Evolutionary conservation across 2,888 invertebrate genomes (phyloP).

Genomic region (Pollenia griseotomentosa): DNA sequence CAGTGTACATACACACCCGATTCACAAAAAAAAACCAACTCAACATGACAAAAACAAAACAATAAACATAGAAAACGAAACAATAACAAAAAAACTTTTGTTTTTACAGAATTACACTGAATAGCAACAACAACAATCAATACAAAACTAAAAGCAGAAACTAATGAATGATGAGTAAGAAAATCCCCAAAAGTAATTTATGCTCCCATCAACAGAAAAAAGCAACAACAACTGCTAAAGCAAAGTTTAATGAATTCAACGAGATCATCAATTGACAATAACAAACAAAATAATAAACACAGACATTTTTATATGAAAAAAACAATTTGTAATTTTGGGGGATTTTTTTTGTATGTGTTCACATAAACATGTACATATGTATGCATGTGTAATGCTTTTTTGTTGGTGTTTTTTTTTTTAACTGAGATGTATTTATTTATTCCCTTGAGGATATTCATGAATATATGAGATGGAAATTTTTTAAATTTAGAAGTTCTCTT

Average conservation of each 20-base stretch:
- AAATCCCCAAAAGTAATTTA: conserved; percentile 53
- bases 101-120: neutral
- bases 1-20: too few relatives aligned
- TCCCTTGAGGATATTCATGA: too few relatives aligned
- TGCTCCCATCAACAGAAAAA: conserved; percentile 3
- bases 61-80: neutral
- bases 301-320: conserved; percentile 6
- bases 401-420: too few relatives aligned
- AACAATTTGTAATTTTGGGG: conserved; percentile 26
- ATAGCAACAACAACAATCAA: neutral
- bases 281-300: neutral
- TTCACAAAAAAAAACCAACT: neutral
- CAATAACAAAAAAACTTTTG: neutral
- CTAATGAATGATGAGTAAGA: conserved; percentile 52
- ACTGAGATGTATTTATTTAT: too few relatives aligned
- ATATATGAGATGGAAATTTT: too few relatives aligned
- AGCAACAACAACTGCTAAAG: neutral
- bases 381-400: too few relatives aligned
- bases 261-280: conserved; percentile 1
- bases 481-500: too few relatives aligned
- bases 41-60: conserved; percentile 14
- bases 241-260: neutral
- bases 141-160: conserved; percentile 36
- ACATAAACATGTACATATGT: too few relatives aligned
- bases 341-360: neutral